Evolutionary conservation across 2,797 vertebrate species (phyloP), one percentile per base, ranked within the genome.

Genomic region (Enteromius mattozi): DNA sequence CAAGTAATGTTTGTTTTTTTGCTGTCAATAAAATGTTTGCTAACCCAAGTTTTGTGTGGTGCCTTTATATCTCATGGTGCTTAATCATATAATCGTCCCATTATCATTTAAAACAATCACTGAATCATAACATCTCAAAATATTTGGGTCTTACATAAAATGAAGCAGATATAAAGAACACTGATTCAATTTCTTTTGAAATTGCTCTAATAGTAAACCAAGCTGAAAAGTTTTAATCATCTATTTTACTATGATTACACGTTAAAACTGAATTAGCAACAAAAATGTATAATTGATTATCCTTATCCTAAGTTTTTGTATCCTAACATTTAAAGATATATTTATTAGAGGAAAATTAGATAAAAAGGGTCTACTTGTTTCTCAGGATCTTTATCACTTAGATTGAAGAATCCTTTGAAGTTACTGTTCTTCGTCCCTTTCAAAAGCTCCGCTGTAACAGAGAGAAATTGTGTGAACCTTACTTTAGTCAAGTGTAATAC

Each of bases 401-500:
- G 10, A 56, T 68, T 54, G 66, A 81, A 86, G 79, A 68, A 84
- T 47, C 63, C 42, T 74, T 59, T 68, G 74, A 72, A 10, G 59
- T 47, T 33, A 81, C 70, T 84, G 66, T 69, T 79, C 14, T 72
- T 78, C 10, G 45, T 76, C 40, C 49, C 59, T 21, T 79, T 54
- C 3, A 82, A 83, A 84, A 84, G 45, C 69, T 10, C 21, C 19
- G 40, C 45, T 70, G 63, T 76, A 76, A 75, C 70, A 42, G 24
- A 72, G 37, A 30, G 79, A 70, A 37, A 49, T 87, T 59, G 54
- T 83, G 84, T 80, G 77, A 77, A 74, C 74, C 72, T 77, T 75
- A 84, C 80, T 87, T 84, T 81, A 87, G 70, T 85, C 74, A 81
- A 83, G 80, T 86, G 81, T 87, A 81, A 85, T 69, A 81, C 69